Percentiles rank a stretch among this genome's conserved stretches.
Evolutionary conservation across 2,113 vertebrate species (phyloP).

Genomic region (Cryptotis parvus): DNA sequence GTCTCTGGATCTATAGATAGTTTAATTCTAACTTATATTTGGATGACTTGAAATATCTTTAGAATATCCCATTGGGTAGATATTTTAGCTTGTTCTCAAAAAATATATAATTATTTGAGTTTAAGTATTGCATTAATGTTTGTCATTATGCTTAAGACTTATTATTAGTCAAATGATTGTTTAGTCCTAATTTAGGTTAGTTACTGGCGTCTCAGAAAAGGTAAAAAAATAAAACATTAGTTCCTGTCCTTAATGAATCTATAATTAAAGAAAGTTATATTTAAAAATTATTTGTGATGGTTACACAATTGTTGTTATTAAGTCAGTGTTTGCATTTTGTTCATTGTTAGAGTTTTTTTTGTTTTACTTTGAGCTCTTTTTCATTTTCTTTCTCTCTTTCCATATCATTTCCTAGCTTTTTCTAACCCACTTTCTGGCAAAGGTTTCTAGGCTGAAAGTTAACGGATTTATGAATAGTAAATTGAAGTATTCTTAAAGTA

Average conservation of each 20-base stretch:
- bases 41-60: not conserved
- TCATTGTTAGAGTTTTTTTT: not conserved
- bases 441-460: not conserved
- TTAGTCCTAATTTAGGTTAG: not conserved
- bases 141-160: not conserved
- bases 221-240: not conserved
- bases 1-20: too few species aligned
- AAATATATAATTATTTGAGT: not conserved
- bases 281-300: not conserved
- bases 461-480: not conserved
- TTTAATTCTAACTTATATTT: conserved; percentile 33
- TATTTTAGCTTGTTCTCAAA: not conserved
- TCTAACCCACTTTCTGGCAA: not conserved
- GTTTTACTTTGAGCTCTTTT: not conserved
- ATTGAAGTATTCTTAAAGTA: not conserved
- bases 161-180: not conserved
- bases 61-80: not conserved
- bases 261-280: conserved; percentile 11
- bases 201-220: not conserved
- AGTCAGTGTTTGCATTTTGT: not conserved
- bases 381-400: too few species aligned
- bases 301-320: not conserved
- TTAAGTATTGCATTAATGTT: not conserved
- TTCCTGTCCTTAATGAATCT: not conserved
- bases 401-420: too few species aligned